These are phyloP conservation scores for Sycophaga agraensis DNA, from an alignment of 1,140 invertebrate genomes.

Conservation along the genomic window DNA sequence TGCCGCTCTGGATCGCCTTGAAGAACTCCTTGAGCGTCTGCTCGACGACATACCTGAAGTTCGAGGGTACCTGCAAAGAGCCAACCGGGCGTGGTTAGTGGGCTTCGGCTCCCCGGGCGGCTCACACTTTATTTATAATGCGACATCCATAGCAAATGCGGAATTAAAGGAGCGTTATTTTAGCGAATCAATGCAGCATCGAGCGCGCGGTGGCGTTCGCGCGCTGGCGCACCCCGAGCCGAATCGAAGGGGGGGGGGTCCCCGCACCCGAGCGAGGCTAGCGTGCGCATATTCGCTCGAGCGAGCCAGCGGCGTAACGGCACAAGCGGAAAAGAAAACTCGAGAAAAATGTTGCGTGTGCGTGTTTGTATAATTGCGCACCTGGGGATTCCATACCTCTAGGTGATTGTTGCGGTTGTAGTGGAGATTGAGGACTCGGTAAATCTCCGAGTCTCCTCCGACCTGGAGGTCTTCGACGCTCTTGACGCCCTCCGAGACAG, in stretches of 20 bases:
- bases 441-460: slow-evolving; percentile 93
- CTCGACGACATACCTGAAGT: slow-evolving; percentile 95
- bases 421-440: slow-evolving; percentile 96
- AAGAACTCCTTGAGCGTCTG: slow-evolving; percentile 98
- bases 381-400: slow-evolving; percentile 81
- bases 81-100: no score
- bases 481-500: slow-evolving; percentile 94
- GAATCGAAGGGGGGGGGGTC: no score
- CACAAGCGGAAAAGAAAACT: not conserved
- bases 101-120: no score
- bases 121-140: not conserved
- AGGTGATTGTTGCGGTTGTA: slow-evolving; percentile 99
- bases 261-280: no score
- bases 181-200: no score
- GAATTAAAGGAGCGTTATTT: no score
- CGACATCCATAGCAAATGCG: slow-evolving; percentile 13
- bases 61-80: slow-evolving; percentile 90
- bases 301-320: no score
- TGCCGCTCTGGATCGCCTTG: slow-evolving; percentile 92
- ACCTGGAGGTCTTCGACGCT: slow-evolving; percentile 91
- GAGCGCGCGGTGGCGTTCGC: no score
- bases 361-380: slow-evolving; percentile 56
- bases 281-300: no score
- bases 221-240: no score
- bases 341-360: slow-evolving; percentile 38